A percentile compares a stretch with the other conserved stretches of the same genome.
phyloP scores from a whole-genome alignment of 2,797 vertebrate species.

The Poeciliopsis infans region DNA sequence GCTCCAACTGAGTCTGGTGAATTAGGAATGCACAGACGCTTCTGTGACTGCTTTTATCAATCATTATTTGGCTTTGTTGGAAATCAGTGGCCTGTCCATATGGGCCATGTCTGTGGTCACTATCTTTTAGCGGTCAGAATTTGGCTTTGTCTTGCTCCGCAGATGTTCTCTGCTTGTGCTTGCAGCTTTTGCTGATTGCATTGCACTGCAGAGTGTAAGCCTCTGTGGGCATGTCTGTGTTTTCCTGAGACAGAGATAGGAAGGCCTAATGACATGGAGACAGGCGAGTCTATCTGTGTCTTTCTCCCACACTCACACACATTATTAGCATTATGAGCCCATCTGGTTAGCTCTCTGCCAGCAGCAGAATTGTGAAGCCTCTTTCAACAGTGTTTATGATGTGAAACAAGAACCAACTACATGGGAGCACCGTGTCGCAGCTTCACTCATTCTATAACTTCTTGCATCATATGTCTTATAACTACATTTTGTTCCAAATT shows the following conservation, averaged over 20 bases:
- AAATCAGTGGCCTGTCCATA: slow-evolving; percentile 69
- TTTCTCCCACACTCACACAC: slow-evolving; percentile 20
- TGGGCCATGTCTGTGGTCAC: slow-evolving; percentile 68
- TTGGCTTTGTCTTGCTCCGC: slow-evolving; percentile 58
- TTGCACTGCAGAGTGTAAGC: slow-evolving; percentile 36
- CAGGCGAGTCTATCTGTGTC: slow-evolving; percentile 22
- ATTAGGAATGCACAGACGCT: slow-evolving; percentile 55
- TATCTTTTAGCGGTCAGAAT: slow-evolving; percentile 61
- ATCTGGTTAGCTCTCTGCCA: slow-evolving; percentile 59
- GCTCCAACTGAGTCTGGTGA: slow-evolving; percentile 38
- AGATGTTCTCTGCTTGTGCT: slow-evolving; percentile 71
- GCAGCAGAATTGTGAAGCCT: slow-evolving; percentile 42
- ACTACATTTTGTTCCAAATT: neutral
- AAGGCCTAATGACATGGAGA: slow-evolving; percentile 20
- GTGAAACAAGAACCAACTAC: slow-evolving; percentile 30
- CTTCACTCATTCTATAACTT: slow-evolving; percentile 34
- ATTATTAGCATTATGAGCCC: slow-evolving; percentile 47
- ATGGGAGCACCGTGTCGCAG: slow-evolving; percentile 11
- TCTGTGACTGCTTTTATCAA: slow-evolving; percentile 65
- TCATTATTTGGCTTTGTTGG: slow-evolving; percentile 74
- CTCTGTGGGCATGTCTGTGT: slow-evolving; percentile 23
- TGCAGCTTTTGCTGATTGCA: slow-evolving; percentile 59
- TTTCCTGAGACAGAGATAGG: slow-evolving; percentile 28
- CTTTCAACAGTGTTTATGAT: slow-evolving; percentile 39
- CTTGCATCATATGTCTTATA: slow-evolving; percentile 14